Evolutionary conservation across 2,797 vertebrate genomes (phyloP), one percentile per base, ranked within the genome.

Genomic region (Sitta carolinensis): DNA sequence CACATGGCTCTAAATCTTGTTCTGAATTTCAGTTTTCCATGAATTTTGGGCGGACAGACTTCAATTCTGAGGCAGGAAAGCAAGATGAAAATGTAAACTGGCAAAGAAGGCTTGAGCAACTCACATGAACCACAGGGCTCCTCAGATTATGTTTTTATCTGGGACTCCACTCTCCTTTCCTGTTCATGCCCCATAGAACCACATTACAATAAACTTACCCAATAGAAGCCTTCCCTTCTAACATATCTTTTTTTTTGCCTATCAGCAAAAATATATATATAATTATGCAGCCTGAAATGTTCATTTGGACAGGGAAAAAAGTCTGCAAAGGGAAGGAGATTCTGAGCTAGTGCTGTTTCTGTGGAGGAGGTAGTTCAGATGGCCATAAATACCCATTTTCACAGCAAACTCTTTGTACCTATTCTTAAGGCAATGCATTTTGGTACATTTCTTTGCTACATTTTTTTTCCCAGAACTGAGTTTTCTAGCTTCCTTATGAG

Each of bases 401-500:
- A 40, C 11, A 84, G 59, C 20, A 48, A 95, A 78, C 16, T 62
- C 9, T 59, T 94, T 38, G 13, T 57, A 90, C 36, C n/a, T 82
- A 9, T 93, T 82, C 47, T 76, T 84, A 62, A 66, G 64, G 8
- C 13, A 87, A 55, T 22, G 18, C 16, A 32, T 66, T 82, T 90
- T 81, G 69, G 16, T 81, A 55, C 26, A 51, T 58, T 86, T 73
- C 36, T 66, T 36, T 73, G 30, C 25, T 72, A 72, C 17, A 36
- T 3, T 77, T 52, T 72, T 72, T 48, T 80, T 52, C 23, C 80
- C 74, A 76, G 51, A 81, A 84, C 47, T 34, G 58, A 79, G 51
- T 73, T 90, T 84, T 89, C 22, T 73, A 62, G 22, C 36, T 93
- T 89, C 70, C 81, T 25, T 87, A 89, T 69, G 81, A 95, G 77